These are phyloP conservation scores for Coilia nasus DNA, from an alignment of 2,797 vertebrate species.

Conservation along the genomic window DNA sequence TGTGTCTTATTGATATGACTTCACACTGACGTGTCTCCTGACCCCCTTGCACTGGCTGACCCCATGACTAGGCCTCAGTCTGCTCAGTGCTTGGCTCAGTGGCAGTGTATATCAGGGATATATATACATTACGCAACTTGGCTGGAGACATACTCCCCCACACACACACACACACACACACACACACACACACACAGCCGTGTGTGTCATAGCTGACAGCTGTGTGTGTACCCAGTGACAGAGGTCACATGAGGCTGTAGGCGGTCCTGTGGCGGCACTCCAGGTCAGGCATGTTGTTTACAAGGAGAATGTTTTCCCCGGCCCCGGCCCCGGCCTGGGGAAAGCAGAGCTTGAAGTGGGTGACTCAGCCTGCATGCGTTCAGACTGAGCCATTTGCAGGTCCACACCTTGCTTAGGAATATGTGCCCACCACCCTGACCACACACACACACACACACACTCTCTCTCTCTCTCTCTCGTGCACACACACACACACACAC, in stretches of 20 bases:
- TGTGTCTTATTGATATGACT: too few species aligned
- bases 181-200: slow-evolving; percentile 37
- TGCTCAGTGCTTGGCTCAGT: too few species aligned
- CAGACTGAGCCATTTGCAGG: background rate
- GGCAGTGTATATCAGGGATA: too few species aligned
- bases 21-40: too few species aligned
- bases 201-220: slow-evolving; percentile 43
- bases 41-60: too few species aligned
- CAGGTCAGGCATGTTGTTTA: slow-evolving; percentile 18
- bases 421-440: background rate
- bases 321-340: background rate
- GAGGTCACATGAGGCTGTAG: slow-evolving; percentile 25
- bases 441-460: too few species aligned
- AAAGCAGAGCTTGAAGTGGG: background rate
- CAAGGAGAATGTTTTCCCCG: background rate
- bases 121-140: too few species aligned
- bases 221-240: slow-evolving; percentile 53
- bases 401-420: background rate
- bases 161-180: slow-evolving; percentile 40
- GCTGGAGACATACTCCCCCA: too few species aligned
- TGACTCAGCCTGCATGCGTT: background rate
- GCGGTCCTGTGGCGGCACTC: background rate
- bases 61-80: too few species aligned
- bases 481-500: too few species aligned
- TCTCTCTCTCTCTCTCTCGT: too few species aligned